Percentiles rank a stretch among this genome's conserved stretches.
Conservation (phyloP, 30 jellyfish, hydroid and myxozoan species). For the Cassiopea andromeda region DNA sequence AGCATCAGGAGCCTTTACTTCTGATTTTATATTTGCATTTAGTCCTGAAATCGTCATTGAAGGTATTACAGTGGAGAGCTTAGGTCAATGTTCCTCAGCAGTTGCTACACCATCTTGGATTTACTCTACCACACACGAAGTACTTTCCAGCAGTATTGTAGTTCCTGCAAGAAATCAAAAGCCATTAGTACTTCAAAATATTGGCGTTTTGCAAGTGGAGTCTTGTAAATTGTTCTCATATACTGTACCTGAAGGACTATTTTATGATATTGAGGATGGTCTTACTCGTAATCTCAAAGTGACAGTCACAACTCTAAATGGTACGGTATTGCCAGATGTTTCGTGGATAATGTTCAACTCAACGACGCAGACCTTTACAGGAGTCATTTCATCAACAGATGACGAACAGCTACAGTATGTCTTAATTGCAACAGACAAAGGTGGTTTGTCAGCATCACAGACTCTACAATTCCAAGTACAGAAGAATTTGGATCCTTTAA, state of each 20-base stretch:
- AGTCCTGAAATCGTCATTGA: conserved; percentile 67
- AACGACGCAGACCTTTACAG: conserved; percentile 59
- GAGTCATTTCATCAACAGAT: conserved; percentile 1
- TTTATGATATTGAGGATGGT: conserved; percentile 90
- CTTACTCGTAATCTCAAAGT: conserved; percentile 69
- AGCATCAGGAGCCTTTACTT: conserved; percentile 47
- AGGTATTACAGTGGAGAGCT: conserved; percentile 8
- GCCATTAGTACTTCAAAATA: conserved; percentile 41
- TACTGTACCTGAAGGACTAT: conserved; percentile 60
- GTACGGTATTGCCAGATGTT: conserved; percentile 17
- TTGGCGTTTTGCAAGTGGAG: conserved; percentile 23
- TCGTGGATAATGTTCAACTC: conserved; percentile 81
- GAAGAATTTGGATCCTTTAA: background rate
- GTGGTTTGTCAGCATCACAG: conserved; percentile 62
- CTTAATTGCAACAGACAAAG: conserved; percentile 77
- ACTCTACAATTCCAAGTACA: conserved; percentile 14
- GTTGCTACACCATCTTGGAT: conserved; percentile 17
- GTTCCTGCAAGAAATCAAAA: conserved; percentile 44
- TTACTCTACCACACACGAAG: conserved; percentile 14
- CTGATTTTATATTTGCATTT: conserved; percentile 65
- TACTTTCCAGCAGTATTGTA: conserved; percentile 16
- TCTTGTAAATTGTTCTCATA: conserved; percentile 39
- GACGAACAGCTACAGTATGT: conserved; percentile 3
- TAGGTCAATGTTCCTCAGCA: conserved; percentile 32
- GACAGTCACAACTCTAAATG: conserved; percentile 18